These are phyloP conservation scores for Silurus aristotelis DNA, from an alignment of 2,797 vertebrate species.

Conservation along the genomic window DNA sequence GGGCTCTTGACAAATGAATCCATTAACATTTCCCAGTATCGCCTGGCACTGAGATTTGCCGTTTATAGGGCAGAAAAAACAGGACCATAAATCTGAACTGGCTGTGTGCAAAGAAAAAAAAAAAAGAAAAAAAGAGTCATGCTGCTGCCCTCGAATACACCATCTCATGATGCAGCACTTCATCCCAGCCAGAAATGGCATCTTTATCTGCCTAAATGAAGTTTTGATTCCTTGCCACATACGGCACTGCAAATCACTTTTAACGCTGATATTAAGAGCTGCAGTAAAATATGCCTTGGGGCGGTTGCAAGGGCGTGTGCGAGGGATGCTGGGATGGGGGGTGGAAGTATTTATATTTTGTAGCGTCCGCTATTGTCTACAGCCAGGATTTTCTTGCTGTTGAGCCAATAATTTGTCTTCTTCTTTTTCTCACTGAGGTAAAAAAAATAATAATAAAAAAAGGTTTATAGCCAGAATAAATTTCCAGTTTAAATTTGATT, in stretches of 20 bases:
- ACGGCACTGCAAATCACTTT: constrained; percentile 83
- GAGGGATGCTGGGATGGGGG: constrained; percentile 10
- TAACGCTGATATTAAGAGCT: constrained; percentile 79
- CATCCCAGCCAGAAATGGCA: constrained; percentile 81
- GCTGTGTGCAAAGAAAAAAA: constrained; percentile 63
- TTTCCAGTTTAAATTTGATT: constrained; percentile 70
- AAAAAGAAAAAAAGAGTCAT: constrained; percentile 54
- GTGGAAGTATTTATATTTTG: constrained; percentile 69
- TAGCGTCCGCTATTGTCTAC: constrained; percentile 62
- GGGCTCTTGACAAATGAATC: constrained; percentile 83
- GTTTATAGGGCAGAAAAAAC: constrained; percentile 80
- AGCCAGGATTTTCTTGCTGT: constrained; percentile 48
- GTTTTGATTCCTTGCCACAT: constrained; percentile 86
- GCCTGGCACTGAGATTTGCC: constrained; percentile 78
- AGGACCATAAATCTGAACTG: constrained; percentile 78
- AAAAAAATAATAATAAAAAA: constrained; percentile 59
- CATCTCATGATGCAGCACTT: constrained; percentile 80
- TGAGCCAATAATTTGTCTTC: constrained; percentile 51
- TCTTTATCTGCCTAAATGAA: constrained; percentile 87
- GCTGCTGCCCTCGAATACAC: constrained; percentile 65
- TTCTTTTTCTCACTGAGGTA: constrained; percentile 53
- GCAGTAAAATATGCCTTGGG: constrained; percentile 77
- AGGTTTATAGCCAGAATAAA: constrained; percentile 75
- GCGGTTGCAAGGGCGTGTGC: constrained; percentile 64
- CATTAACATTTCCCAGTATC: constrained; percentile 85